Evolutionary conservation across 2,113 vertebrate species (phyloP).

Genomic region (Peromyscus californicus): DNA sequence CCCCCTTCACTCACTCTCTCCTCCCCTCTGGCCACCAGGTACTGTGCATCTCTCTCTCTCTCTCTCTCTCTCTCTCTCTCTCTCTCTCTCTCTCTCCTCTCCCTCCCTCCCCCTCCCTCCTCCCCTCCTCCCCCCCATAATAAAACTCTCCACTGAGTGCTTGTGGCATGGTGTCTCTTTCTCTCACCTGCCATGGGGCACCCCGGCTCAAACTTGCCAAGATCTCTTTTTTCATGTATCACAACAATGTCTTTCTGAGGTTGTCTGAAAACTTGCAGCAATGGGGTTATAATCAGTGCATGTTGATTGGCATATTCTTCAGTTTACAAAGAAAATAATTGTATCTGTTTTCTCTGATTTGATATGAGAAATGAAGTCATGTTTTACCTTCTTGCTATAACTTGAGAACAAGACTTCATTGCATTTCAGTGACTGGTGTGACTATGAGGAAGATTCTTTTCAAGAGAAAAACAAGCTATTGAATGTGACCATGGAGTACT

Average conservation of each 20-base stretch:
- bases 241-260: not conserved
- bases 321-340: not conserved
- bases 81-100: too few relatives aligned
- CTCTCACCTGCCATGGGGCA: too few relatives aligned
- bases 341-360: not conserved
- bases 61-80: too few relatives aligned
- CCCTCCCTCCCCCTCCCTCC: too few relatives aligned
- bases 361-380: not conserved
- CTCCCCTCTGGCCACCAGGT: too few relatives aligned
- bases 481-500: not conserved
- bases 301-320: not conserved
- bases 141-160: too few relatives aligned
- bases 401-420: not conserved
- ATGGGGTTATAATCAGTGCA: not conserved
- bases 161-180: too few relatives aligned
- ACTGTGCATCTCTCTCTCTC: too few relatives aligned
- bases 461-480: constrained; percentile 3
- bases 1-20: too few relatives aligned
- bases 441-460: not conserved
- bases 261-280: not conserved
- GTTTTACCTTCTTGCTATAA: not conserved
- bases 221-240: too few relatives aligned
- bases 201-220: too few relatives aligned
- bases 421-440: not conserved
- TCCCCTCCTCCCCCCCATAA: too few relatives aligned